Evolutionary conservation across 1,140 invertebrate species (phyloP).

Genomic region (Telenomus remus): DNA sequence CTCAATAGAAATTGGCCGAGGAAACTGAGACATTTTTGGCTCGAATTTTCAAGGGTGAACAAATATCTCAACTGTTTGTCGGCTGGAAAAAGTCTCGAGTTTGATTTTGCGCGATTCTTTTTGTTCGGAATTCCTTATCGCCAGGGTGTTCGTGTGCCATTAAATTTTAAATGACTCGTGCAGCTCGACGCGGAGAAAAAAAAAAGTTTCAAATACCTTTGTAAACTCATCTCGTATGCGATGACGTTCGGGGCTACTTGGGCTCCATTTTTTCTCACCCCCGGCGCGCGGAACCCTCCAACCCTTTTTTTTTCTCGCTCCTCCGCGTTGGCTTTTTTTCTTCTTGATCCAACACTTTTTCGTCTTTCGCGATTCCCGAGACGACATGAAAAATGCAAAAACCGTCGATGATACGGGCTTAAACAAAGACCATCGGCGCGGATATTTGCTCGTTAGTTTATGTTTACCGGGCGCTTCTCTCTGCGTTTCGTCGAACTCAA

Average conservation of each 20-base stretch:
- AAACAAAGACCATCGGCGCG: constrained; percentile 29
- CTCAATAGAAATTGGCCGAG: too few species aligned
- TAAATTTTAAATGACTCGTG: constrained; percentile 58
- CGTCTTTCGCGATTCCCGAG: constrained; percentile 13
- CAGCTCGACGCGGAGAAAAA: constrained; percentile 28
- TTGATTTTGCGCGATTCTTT: constrained; percentile 29
- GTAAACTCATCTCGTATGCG: constrained; percentile 58
- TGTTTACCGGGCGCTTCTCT: constrained; percentile 44
- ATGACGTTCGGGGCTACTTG: constrained; percentile 53
- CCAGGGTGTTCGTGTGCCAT: constrained; percentile 41
- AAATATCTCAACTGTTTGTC: background rate
- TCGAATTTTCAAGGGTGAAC: too few species aligned
- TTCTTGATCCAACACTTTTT: constrained; percentile 9
- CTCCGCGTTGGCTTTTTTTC: constrained; percentile 5
- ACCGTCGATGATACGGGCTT: constrained; percentile 15
- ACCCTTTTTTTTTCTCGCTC: constrained; percentile 9
- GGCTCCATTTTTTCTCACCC: constrained; percentile 20
- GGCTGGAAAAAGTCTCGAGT: background rate
- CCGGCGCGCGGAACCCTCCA: constrained; percentile 11
- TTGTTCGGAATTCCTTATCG: constrained; percentile 49
- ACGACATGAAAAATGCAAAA: constrained; percentile 37
- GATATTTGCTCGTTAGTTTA: constrained; percentile 59
- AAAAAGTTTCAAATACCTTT: constrained; percentile 56
- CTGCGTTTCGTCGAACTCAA: constrained; percentile 51
- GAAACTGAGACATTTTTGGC: too few species aligned